Base-by-base conservation (phyloP, 2,113 vertebrate species). In the Actenoides hombroni region DNA sequence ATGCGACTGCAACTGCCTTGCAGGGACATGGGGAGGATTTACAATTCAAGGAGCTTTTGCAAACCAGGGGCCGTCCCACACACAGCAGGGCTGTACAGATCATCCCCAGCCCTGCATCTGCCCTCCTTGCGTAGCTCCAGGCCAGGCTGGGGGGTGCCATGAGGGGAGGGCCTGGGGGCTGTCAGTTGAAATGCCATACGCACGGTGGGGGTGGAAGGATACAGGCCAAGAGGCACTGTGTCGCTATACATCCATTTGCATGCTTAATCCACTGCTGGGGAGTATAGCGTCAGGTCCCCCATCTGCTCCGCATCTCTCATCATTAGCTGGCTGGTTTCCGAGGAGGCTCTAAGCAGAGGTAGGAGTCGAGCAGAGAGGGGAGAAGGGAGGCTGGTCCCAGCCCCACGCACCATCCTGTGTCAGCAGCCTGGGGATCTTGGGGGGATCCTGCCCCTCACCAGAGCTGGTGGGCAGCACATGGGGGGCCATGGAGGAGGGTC, bases 271-370 rank as follows among this genome's bases (percentile, higher is more conserved):
- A 5, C 93, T 84, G 95, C 94, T 69, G 91, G 89, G 94, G 96
- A 89, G 93, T 12, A 71, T 13, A 90, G 93, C 82, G 75, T n/a
- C 94, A 96, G 96, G 94, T 70, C 94, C 93, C 96, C 96, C 96
- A 96, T 96, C 96, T 97, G 96, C 96, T 95, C 95, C 10, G 46
- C 92, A 67, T 69, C 95, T 89, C 85, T 37, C 95, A 94, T 94
- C 96, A 96, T 95, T 95, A 97, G 94, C 94, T 96, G 95, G 96
- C 96, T 96, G 96, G 87, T 96, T 95, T 96, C 96, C 90, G 71
- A 95, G 64, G 74, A 18, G 5, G 33, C 73, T 78, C 81, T 60
- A 73, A 94, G 92, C 94, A 92, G 94, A 93, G 93, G 94, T 95
- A 93, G 96, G 95, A 93, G 92, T 21, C 0, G 57, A 95, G 84